Base-by-base conservation (phyloP, 1,140 invertebrate species). In the Drosophila novamexicana region DNA sequence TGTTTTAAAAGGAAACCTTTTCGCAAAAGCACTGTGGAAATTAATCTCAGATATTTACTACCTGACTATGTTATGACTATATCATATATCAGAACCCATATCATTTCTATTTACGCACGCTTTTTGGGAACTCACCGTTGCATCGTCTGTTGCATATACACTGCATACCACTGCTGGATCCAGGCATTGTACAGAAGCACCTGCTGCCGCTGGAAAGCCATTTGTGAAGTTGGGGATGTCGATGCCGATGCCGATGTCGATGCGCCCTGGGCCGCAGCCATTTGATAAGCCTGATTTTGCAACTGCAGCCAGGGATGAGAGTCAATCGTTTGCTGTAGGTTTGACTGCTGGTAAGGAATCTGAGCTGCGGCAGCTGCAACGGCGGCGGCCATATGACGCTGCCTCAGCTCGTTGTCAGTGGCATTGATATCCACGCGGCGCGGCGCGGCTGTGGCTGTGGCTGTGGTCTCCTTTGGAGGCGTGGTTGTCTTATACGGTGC, bases 81-180 rank as follows among this genome's bases (percentile, higher is more conserved):
- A 37, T 9, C 3, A 29, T 29, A 29, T 29, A 29, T 29, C 22
- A 3, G 22, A 29, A 0, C 22, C 22, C 22, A 5, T 29, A 29
- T 29, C 5, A 5, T 5, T 29, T 29, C 4, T 4, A 5, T 29
- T 5, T 1, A 14, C 36, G 16, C 4, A 39, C 1, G n/a, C 4
- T 18, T 18, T 10, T 7, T 32, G n/a, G 0, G 5, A 66, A 93
- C 93, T 93, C 81, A 93, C 96, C 96, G 93, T 85, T 97, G 96
- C 93, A 96, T 95, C 90, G 97, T 97, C 79, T 97, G 96, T 50
- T 95, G 94, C 94, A 97, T 95, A 92, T 98, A 97, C 89, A 97
- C 95, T 16, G 95, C 94, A 92, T 98, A 98, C 8, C 96, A 95
- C 77, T 98, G 97, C 85, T 97, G 97, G 94, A 98, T 95, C 95